Evolutionary conservation across 2,888 invertebrate species (phyloP).

Genomic region (Flexamia atlantica): DNA sequence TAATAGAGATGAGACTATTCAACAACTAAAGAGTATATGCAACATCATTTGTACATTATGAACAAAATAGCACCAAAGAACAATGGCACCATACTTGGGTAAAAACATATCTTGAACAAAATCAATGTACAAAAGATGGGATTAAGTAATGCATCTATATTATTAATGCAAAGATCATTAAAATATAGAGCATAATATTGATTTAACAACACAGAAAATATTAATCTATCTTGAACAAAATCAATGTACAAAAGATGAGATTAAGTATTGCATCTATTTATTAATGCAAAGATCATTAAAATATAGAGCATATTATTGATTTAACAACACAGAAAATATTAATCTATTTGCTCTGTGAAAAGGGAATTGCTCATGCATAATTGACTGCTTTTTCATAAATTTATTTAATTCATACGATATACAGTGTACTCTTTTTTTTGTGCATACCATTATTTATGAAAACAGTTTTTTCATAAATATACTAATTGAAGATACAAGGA

Average conservation of each 20-base stretch:
- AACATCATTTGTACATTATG: neutral
- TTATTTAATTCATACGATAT: too few relatives aligned
- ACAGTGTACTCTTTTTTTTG: too few relatives aligned
- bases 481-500: too few relatives aligned
- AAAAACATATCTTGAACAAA: neutral
- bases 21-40: slow-evolving; percentile 4
- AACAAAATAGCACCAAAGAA: slow-evolving; percentile 12
- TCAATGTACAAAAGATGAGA: neutral
- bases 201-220: too few relatives aligned
- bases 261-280: neutral
- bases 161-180: neutral
- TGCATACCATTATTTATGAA: too few relatives aligned
- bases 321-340: too few relatives aligned
- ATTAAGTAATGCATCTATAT: neutral
- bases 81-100: neutral
- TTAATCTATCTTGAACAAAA: neutral
- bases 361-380: slow-evolving; percentile 5
- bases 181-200: slow-evolving; percentile 4
- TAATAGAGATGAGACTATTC: neutral
- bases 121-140: neutral
- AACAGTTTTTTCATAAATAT: too few relatives aligned
- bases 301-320: slow-evolving; percentile 3
- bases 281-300: neutral
- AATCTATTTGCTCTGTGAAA: neutral
- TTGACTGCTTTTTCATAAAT: neutral